Evolutionary conservation across 2,797 vertebrate species (phyloP).

Genomic region (Silurus lanzhouensis): DNA sequence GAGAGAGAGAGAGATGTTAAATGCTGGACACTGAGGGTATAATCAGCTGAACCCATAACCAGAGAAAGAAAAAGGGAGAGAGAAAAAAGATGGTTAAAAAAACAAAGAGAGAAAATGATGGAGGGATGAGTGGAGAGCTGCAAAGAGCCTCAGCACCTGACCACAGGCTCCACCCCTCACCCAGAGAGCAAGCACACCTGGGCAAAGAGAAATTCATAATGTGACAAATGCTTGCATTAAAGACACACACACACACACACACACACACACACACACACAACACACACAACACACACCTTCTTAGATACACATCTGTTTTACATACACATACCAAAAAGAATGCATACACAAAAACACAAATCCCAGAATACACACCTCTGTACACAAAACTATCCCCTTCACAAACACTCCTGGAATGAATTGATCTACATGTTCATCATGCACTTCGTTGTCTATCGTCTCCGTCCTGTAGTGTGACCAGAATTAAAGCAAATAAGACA

Average conservation of each 20-base stretch:
- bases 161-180: slow-evolving; percentile 34
- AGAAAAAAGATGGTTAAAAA: background rate
- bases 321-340: background rate
- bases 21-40: background rate
- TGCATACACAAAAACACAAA: background rate
- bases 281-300: background rate
- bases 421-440: background rate
- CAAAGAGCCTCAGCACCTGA: slow-evolving; percentile 63
- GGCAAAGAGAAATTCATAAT: slow-evolving; percentile 61
- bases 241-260: background rate
- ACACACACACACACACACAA: background rate
- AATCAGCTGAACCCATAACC: background rate
- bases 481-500: background rate
- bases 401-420: background rate
- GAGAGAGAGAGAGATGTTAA: slow-evolving; percentile 8
- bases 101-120: background rate
- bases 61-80: background rate
- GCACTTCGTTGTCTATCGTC: background rate
- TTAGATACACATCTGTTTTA: background rate
- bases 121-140: slow-evolving; percentile 1
- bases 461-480: background rate
- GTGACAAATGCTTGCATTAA: background rate
- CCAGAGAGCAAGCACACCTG: slow-evolving; percentile 59
- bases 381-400: background rate
- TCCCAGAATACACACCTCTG: background rate